A percentile compares a stretch with the other conserved stretches of the same genome.
phyloP scores from a whole-genome alignment of 2,888 invertebrate genomes.

The Exephanes ischioxanthus region DNA sequence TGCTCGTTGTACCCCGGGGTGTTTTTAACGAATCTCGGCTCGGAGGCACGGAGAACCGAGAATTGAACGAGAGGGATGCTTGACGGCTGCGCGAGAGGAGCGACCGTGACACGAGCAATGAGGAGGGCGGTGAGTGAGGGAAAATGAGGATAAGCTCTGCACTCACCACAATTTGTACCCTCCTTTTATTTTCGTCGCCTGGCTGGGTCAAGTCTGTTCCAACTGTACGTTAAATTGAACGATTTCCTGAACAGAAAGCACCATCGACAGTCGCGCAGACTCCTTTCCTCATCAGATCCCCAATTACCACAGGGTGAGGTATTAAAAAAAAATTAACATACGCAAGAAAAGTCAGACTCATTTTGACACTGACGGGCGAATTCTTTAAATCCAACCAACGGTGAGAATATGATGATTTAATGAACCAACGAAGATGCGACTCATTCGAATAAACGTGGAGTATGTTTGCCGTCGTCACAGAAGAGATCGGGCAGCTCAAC shows the following conservation, averaged over 20 bases:
- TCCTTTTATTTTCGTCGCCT: background rate
- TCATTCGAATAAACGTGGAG: slow-evolving; percentile 8
- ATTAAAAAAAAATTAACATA: too few relatives aligned
- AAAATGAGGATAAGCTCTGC: slow-evolving; percentile 9
- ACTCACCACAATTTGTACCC: slow-evolving; percentile 15
- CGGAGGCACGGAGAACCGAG: background rate
- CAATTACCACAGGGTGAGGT: slow-evolving; percentile 24
- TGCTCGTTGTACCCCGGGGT: slow-evolving; percentile 30
- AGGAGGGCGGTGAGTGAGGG: background rate
- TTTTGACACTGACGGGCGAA: too few relatives aligned
- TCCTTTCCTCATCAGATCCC: background rate
- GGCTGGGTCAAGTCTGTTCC: slow-evolving; percentile 34
- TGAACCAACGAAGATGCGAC: slow-evolving; percentile 34
- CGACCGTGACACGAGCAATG: background rate
- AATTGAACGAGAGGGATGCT: background rate
- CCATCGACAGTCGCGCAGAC: slow-evolving; percentile 17
- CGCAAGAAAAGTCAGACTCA: too few relatives aligned
- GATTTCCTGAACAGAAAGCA: slow-evolving; percentile 52
- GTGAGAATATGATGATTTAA: slow-evolving; percentile 21
- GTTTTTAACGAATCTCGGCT: background rate
- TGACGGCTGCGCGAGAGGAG: background rate
- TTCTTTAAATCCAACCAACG: background rate
- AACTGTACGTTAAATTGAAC: slow-evolving; percentile 66
- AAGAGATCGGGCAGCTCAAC: slow-evolving; percentile 7
- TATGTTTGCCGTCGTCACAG: slow-evolving; percentile 1